Evolutionary conservation across 2,888 invertebrate species (phyloP).

Genomic region (Galerucella pusilla): DNA sequence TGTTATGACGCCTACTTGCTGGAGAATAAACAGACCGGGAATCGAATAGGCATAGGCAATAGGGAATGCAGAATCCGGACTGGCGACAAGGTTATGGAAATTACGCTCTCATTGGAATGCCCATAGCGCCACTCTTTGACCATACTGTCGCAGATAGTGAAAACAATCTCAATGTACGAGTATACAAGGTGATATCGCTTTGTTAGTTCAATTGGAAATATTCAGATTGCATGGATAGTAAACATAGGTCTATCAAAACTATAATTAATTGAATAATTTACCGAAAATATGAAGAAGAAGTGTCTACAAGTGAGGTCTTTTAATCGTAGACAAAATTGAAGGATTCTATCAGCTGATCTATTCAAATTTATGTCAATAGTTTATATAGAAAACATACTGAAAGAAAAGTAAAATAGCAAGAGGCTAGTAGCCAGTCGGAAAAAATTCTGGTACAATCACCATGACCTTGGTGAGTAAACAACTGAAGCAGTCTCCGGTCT

Average conservation of each 20-base stretch:
- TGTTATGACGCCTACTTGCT: slow-evolving; percentile 49
- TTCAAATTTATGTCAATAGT: too few relatives aligned
- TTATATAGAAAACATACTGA: too few relatives aligned
- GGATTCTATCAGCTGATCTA: too few relatives aligned
- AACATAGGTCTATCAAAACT: too few relatives aligned
- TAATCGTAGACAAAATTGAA: too few relatives aligned
- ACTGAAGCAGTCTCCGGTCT: too few relatives aligned
- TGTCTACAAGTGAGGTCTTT: too few relatives aligned
- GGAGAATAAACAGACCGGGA: slow-evolving; percentile 36
- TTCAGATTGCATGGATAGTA: not conserved
- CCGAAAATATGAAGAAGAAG: not conserved
- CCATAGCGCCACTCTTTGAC: slow-evolving; percentile 55
- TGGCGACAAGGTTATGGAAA: slow-evolving; percentile 57
- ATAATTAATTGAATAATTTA: not conserved
- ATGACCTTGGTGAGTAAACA: too few relatives aligned
- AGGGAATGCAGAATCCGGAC: slow-evolving; percentile 45
- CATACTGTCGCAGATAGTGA: slow-evolving; percentile 35
- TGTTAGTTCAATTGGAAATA: not conserved
- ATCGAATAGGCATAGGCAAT: slow-evolving; percentile 32
- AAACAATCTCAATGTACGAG: slow-evolving; percentile 12
- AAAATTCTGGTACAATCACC: too few relatives aligned
- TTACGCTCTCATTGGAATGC: slow-evolving; percentile 58
- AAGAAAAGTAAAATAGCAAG: too few relatives aligned
- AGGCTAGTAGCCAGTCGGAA: too few relatives aligned
- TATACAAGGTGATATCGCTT: not conserved